These are phyloP conservation scores for Chelon auratus DNA, from an alignment of 2,797 vertebrate species.

Conservation along the genomic window DNA sequence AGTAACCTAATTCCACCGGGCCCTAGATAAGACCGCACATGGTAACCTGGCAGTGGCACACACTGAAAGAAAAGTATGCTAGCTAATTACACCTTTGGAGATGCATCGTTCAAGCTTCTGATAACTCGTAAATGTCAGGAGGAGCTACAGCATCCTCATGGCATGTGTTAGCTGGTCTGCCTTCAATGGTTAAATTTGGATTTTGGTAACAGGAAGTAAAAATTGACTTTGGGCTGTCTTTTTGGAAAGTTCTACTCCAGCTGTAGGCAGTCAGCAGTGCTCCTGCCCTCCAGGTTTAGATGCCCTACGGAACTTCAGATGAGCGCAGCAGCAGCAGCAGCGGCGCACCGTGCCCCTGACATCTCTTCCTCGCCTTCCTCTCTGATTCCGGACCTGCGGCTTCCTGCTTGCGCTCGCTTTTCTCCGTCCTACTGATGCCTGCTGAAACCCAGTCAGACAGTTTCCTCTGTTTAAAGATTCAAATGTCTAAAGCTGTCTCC, in stretches of 20 bases:
- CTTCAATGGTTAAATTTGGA: slow-evolving; percentile 12
- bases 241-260: slow-evolving; percentile 32
- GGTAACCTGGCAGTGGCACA: slow-evolving; percentile 50
- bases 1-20: slow-evolving; percentile 69
- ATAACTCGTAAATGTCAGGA: slow-evolving; percentile 16
- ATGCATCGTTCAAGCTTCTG: slow-evolving; percentile 5
- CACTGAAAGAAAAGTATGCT: slow-evolving; percentile 16
- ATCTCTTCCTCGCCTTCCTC: slow-evolving; percentile 34
- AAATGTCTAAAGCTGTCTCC: slow-evolving; percentile 71
- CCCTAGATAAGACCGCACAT: slow-evolving; percentile 58
- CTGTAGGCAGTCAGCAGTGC: slow-evolving; percentile 61
- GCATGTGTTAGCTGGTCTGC: background rate
- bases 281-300: slow-evolving; percentile 41
- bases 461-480: slow-evolving; percentile 81
- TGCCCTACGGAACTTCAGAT: slow-evolving; percentile 42
- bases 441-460: slow-evolving; percentile 71
- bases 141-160: background rate
- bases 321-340: slow-evolving; percentile 15
- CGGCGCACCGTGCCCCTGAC: slow-evolving; percentile 16
- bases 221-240: slow-evolving; percentile 11
- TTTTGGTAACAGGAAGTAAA: slow-evolving; percentile 25
- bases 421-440: slow-evolving; percentile 34
- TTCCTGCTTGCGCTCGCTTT: slow-evolving; percentile 49
- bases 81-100: slow-evolving; percentile 23
- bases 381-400: slow-evolving; percentile 46